Evolutionary conservation across 2,113 vertebrate genomes (phyloP).

Genomic region (Clarias macrocephalus): DNA sequence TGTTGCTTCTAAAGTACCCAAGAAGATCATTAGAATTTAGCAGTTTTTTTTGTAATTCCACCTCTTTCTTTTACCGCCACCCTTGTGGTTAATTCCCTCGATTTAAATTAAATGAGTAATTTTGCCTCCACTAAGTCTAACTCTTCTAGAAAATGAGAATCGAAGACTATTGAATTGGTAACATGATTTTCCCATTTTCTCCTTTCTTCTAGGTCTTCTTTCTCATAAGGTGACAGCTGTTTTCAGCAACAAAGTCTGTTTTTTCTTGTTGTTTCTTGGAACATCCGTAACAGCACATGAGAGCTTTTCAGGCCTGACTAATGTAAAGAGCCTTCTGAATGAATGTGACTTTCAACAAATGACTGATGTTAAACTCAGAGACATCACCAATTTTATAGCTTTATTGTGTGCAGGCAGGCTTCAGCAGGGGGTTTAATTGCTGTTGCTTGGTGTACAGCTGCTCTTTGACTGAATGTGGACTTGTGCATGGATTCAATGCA

Average conservation of each 20-base stretch:
- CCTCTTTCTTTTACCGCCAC: conserved; percentile 42
- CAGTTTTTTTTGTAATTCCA: conserved; percentile 62
- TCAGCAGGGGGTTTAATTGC: conserved; percentile 30
- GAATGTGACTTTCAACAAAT: conserved; percentile 70
- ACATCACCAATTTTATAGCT: conserved; percentile 54
- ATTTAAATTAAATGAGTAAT: conserved; percentile 69
- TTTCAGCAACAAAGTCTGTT: conserved; percentile 47
- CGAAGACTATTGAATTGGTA: conserved; percentile 43
- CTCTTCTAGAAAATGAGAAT: conserved; percentile 57
- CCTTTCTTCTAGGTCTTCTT: conserved; percentile 18
- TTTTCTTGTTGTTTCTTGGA: conserved; percentile 44
- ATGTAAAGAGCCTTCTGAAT: conserved; percentile 61
- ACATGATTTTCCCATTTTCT: conserved; percentile 60
- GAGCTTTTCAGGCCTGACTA: conserved; percentile 59
- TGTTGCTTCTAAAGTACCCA: conserved; percentile 33
- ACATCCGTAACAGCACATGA: conserved; percentile 54
- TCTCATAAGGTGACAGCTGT: conserved; percentile 63
- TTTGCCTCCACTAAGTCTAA: conserved; percentile 51
- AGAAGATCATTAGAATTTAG: conserved; percentile 60
- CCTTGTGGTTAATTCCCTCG: conserved; percentile 62
- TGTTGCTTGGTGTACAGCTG: conserved; percentile 1
- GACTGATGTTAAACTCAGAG: conserved; percentile 59
- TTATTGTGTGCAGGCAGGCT: not conserved
- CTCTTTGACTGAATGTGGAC: not conserved
- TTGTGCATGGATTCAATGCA: conserved; percentile 19